phyloP scores from a whole-genome alignment of 2,113 vertebrate species.

The Halichoeres trimaculatus region DNA sequence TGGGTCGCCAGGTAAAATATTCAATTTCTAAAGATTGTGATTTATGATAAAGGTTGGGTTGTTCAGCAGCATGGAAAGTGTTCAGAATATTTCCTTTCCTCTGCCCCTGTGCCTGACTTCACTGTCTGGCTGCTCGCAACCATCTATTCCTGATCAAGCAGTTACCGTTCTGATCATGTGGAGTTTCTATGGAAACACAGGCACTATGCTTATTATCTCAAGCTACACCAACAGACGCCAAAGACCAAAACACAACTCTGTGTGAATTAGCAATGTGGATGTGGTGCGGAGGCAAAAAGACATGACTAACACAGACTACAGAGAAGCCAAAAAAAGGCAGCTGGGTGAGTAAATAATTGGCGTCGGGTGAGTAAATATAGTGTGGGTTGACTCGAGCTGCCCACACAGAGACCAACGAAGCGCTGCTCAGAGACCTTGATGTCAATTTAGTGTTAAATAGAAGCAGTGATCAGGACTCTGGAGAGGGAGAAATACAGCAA shows the following conservation, averaged over 20 bases:
- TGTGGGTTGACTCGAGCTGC: constrained; percentile 33
- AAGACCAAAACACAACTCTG: constrained; percentile 53
- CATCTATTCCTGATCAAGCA: constrained; percentile 68
- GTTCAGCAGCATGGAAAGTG: constrained; percentile 25
- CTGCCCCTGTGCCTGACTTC: constrained; percentile 36
- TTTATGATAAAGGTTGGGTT: background rate
- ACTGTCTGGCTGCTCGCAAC: constrained; percentile 38
- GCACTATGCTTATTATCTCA: constrained; percentile 75
- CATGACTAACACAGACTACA: constrained; percentile 67
- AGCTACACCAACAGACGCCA: constrained; percentile 64
- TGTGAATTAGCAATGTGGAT: constrained; percentile 59
- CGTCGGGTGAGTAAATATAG: constrained; percentile 73
- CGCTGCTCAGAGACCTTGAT: constrained; percentile 46
- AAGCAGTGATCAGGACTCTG: constrained; percentile 36
- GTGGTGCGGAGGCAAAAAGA: constrained; percentile 33
- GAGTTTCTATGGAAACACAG: constrained; percentile 84
- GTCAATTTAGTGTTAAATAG: constrained; percentile 59
- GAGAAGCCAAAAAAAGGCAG: constrained; percentile 59
- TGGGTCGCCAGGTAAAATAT: constrained; percentile 35
- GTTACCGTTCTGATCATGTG: constrained; percentile 69
- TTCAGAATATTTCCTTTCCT: constrained; percentile 16
- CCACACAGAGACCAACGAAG: constrained; percentile 51
- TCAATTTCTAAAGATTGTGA: background rate
- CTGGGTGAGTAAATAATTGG: constrained; percentile 68
- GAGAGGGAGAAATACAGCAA: constrained; percentile 31